Evolutionary conservation across 2,113 vertebrate species (phyloP), one percentile per base, ranked within the genome.

Genomic region (Caranx ignobilis): DNA sequence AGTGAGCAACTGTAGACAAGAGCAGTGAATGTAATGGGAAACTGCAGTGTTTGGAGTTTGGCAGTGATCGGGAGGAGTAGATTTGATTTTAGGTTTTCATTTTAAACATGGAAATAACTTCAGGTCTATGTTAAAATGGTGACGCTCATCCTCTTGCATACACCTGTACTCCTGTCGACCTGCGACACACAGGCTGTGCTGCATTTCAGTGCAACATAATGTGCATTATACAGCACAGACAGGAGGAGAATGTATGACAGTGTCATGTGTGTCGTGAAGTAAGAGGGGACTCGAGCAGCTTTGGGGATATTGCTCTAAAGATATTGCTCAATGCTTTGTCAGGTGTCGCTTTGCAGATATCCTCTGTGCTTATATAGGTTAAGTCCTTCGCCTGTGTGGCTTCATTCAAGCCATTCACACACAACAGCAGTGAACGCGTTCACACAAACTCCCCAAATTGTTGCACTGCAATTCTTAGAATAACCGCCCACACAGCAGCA

Each of bases 1-100:
- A 76, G 50, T 34, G 56, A 75, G 55, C 62, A 26, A 63, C 66
- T 61, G 69, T 63, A 11, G 70, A 77, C 73, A 32, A 78, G 32
- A 61, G 35, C 26, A 43, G 47, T 0, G n/a, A 54, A 66, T 16
- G 32, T 52, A 47, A 21, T 61, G 57, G 62, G 62, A 62, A 60
- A 62, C 43, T 5, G 3, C 13, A 61, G 39, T 26, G 3, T 13
- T 67, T 21, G 12, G 47, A 70, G 1, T 11, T 11, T 1, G 37
- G 50, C 11, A 45, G 50, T 26, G 1, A 1, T 26, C 16, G 39
- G 57, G 3, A 41, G 57, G 1, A 0, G 1, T 32, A 48, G 26
- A 45, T 61, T 61, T 32, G 10, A 72, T 71, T 79, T 71, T 6
- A 47, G 37, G 43, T 35, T 39, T 13, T n/a, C 11, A 8, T 32